Evolutionary conservation across 2,888 invertebrate species (phyloP).

Genomic region (Synergus itoensis): DNA sequence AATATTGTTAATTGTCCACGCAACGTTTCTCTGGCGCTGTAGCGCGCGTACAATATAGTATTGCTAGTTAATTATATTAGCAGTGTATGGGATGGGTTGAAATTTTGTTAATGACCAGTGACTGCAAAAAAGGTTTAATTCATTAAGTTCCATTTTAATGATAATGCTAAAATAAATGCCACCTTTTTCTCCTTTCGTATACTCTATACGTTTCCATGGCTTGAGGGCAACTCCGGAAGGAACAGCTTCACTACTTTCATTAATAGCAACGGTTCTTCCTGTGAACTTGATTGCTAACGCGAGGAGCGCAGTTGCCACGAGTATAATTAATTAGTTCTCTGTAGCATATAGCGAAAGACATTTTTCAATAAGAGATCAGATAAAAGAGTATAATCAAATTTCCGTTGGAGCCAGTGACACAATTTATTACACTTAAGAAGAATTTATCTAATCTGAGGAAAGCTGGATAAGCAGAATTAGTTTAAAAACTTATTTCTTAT

Average conservation of each 20-base stretch:
- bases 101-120: background rate
- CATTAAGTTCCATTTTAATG: too few species aligned
- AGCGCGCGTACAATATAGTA: too few species aligned
- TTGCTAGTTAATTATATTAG: too few species aligned
- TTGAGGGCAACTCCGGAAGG: slow-evolving; percentile 2
- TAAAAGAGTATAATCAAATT: slow-evolving; percentile 28
- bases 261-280: slow-evolving; percentile 18
- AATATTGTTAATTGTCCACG: too few species aligned
- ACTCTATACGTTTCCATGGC: slow-evolving; percentile 17
- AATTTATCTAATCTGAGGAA: slow-evolving; percentile 7
- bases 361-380: slow-evolving; percentile 33
- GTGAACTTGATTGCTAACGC: slow-evolving; percentile 31
- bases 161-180: background rate
- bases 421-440: slow-evolving; percentile 15
- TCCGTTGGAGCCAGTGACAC: slow-evolving; percentile 12
- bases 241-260: slow-evolving; percentile 10
- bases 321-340: slow-evolving; percentile 38
- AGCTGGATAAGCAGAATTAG: background rate
- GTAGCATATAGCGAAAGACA: slow-evolving; percentile 35
- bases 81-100: background rate
- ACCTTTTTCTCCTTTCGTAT: slow-evolving; percentile 14
- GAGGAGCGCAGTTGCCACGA: slow-evolving; percentile 22
- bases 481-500: background rate
- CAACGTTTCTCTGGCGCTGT: too few species aligned
- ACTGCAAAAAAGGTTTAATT: too few species aligned